Conservation (phyloP, 1,140 invertebrate species). For the Eurosta solidaginis region DNA sequence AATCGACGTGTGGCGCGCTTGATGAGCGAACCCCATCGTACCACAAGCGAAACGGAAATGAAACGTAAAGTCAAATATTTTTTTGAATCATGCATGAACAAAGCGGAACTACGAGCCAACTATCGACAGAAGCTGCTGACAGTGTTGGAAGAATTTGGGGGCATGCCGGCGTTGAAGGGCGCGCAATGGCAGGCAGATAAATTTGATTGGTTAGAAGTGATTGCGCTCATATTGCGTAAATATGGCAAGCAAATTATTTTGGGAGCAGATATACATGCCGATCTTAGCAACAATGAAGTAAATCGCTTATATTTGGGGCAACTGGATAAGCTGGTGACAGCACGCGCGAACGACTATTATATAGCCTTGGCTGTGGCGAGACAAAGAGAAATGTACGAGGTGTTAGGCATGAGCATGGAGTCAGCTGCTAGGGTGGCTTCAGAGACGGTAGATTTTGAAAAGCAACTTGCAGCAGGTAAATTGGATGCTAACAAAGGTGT, state of each 20-base stretch:
- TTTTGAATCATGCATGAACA: conserved; percentile 52
- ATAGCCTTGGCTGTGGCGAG: conserved; percentile 8
- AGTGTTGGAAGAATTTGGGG: conserved; percentile 68
- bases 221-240: conserved; percentile 66
- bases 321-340: conserved; percentile 34
- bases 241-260: conserved; percentile 65
- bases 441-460: conserved; percentile 36
- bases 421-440: conserved; percentile 33
- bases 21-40: conserved; percentile 41
- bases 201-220: conserved; percentile 70
- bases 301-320: conserved; percentile 50
- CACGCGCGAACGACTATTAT: conserved; percentile 32
- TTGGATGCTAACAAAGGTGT: conserved; percentile 34
- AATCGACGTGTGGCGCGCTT: conserved; percentile 39
- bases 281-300: conserved; percentile 42
- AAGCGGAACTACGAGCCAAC: conserved; percentile 61
- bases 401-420: conserved; percentile 39
- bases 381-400: conserved; percentile 32
- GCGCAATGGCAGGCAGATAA: conserved; percentile 57
- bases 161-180: conserved; percentile 74
- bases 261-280: conserved; percentile 41
- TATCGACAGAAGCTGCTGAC: conserved; percentile 64
- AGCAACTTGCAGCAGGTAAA: conserved; percentile 31
- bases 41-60: conserved; percentile 43
- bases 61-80: conserved; percentile 53